Conservation (phyloP, 2,797 vertebrate genomes). For the Protonibea diacanthus region DNA sequence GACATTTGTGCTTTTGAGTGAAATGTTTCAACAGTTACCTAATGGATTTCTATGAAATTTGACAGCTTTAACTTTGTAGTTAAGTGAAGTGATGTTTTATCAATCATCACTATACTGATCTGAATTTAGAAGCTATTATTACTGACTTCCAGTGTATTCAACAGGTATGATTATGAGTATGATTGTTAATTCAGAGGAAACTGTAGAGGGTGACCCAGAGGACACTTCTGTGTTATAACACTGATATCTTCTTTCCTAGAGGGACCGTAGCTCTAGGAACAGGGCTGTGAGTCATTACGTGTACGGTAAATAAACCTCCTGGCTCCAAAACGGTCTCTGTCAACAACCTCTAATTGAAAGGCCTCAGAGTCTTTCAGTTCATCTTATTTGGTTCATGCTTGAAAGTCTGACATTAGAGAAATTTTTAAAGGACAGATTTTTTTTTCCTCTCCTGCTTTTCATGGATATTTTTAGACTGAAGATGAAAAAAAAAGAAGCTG, state of each 20-base stretch:
- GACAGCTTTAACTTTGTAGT: no score
- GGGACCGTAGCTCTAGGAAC: conserved; percentile 2
- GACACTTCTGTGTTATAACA: not conserved
- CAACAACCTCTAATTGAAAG: conserved; percentile 49
- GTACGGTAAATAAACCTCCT: conserved; percentile 35
- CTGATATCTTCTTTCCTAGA: not conserved
- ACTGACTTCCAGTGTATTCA: not conserved
- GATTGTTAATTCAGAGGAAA: not conserved
- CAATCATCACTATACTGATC: not conserved
- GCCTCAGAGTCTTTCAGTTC: not conserved
- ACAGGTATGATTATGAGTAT: not conserved
- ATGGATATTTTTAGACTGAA: conserved; percentile 44
- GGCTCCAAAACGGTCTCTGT: conserved; percentile 31
- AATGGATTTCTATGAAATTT: not conserved
- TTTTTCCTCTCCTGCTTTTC: conserved; percentile 3
- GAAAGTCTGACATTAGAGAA: conserved; percentile 15
- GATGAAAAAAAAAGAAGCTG: conserved; percentile 8
- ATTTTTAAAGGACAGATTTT: not conserved
- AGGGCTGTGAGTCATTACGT: conserved; percentile 9
- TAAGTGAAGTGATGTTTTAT: no score
- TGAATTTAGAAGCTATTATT: not conserved
- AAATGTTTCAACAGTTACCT: not conserved
- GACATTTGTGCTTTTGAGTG: not conserved
- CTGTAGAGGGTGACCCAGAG: conserved; percentile 8
- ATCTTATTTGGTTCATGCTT: conserved; percentile 14